A percentile compares a stretch with the other conserved stretches of the same genome.
These are phyloP conservation scores for Penaeus vannamei DNA, from an alignment of 1,140 invertebrate genomes.

Conservation along the genomic window DNA sequence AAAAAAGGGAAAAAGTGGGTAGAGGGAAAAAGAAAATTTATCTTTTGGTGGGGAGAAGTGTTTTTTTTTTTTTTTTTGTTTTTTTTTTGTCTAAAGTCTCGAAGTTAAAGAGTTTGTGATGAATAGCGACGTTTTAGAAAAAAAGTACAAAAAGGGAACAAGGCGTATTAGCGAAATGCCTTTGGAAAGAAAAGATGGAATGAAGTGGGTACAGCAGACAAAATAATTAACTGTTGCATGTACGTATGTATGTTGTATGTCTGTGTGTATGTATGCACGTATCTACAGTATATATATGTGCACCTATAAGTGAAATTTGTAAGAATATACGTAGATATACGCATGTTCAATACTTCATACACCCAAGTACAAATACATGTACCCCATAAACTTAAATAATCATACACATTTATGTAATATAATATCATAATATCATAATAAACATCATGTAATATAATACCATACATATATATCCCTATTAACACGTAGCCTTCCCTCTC, in stretches of 20 bases:
- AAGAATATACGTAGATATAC: too few species aligned
- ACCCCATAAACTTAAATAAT: not conserved
- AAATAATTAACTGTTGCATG: not conserved
- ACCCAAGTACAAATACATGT: not conserved
- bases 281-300: too few species aligned
- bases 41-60: not conserved
- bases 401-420: too few species aligned
- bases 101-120: not conserved
- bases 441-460: too few species aligned
- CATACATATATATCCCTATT: too few species aligned
- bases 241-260: not conserved
- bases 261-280: too few species aligned
- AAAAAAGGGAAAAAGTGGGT: not conserved
- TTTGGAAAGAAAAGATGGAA: not conserved
- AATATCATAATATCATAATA: too few species aligned
- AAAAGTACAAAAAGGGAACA: not conserved
- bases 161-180: slow-evolving; percentile 1
- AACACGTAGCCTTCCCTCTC: slow-evolving; percentile 67
- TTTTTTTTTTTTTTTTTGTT: too few species aligned
- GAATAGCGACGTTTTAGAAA: not conserved
- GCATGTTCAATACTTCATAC: not conserved
- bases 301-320: too few species aligned
- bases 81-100: not conserved
- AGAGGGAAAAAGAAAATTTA: not conserved
- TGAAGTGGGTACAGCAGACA: slow-evolving; percentile 28